Evolutionary conservation across 2,888 invertebrate species (phyloP), one percentile per base, ranked within the genome.

Genomic region (Xylocampa areola): DNA sequence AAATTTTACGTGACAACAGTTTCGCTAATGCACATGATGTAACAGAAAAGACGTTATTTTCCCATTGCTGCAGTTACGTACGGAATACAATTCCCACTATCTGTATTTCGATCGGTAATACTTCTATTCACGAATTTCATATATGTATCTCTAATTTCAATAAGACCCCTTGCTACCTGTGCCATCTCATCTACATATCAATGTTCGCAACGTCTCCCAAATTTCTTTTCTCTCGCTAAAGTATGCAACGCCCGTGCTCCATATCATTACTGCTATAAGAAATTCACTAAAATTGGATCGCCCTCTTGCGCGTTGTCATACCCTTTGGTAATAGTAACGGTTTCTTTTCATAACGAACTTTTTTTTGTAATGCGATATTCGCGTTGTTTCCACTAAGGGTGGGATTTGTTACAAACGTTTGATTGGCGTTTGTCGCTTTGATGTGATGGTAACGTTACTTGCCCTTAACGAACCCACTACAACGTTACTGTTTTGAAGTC

Each of bases 271-370:
- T 79, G 81, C 80, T 82, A 82, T 84, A 85, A 84, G 88, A 89
- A 87, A 88, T 88, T 85, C 81, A 87, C 88, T 89, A 91, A 91
- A 91, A 92, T 92, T 90, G 91, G 89, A 91, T 92, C 91, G 89
- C 90, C 90, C 89, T 87, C 86, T 85, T 69, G 83, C 82, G 82
- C 85, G 85, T 83, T 91, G 88, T 90, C 90, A 90, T 91, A 91
- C 92, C 91, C 90, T 91, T 92, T 89, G 80, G 86, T 90, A 90
- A 90, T 88, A 89, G 88, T 91, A 93, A 93, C 93, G 93, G 92
- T 90, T 92, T 88, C 87, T 91, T 91, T 90, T 90, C 84, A 86
- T 92, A 93, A 92, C 92, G 92, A 90, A 93, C 91, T 92, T 92
- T 81, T 92, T 81, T 90, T 90, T 91, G 93, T 90, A 93, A 93